phyloP scores from a whole-genome alignment of 2,888 invertebrate genomes.

The Drosophila lacicola region DNA sequence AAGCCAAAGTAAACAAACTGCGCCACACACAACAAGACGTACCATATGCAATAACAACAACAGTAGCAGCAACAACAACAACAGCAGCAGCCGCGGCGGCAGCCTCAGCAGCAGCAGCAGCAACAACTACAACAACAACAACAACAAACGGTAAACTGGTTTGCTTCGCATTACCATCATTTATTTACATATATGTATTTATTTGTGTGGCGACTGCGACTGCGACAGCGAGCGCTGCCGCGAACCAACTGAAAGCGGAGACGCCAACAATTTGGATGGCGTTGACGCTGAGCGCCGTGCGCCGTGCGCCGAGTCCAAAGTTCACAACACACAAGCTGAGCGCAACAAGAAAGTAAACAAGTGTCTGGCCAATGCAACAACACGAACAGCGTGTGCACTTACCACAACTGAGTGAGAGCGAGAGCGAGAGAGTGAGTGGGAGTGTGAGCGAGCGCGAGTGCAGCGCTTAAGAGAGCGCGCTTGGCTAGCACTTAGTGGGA shows the following conservation, averaged over 20 bases:
- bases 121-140: conserved; percentile 9
- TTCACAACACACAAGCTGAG: conserved; percentile 31
- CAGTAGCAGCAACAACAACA: conserved; percentile 28
- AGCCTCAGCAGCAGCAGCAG: conserved; percentile 18
- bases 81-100: background rate
- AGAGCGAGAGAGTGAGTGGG: background rate
- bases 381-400: conserved; percentile 41
- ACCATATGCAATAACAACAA: conserved; percentile 6
- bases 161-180: conserved; percentile 48
- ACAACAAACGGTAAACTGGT: conserved; percentile 57
- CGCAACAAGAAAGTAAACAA: conserved; percentile 58
- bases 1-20: conserved; percentile 9
- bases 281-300: conserved; percentile 22
- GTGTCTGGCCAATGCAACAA: conserved; percentile 21
- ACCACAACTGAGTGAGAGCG: background rate
- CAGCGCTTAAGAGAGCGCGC: background rate
- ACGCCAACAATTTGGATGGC: conserved; percentile 26
- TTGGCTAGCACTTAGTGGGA: background rate
- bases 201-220: conserved; percentile 8
- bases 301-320: conserved; percentile 49
- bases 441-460: background rate
- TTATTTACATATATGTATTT: conserved; percentile 25
- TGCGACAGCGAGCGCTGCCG: background rate
- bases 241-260: conserved; percentile 24
- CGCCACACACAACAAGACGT: background rate